Evolutionary conservation across 2,797 vertebrate genomes (phyloP).

Genomic region (Aplochiton taeniatus): DNA sequence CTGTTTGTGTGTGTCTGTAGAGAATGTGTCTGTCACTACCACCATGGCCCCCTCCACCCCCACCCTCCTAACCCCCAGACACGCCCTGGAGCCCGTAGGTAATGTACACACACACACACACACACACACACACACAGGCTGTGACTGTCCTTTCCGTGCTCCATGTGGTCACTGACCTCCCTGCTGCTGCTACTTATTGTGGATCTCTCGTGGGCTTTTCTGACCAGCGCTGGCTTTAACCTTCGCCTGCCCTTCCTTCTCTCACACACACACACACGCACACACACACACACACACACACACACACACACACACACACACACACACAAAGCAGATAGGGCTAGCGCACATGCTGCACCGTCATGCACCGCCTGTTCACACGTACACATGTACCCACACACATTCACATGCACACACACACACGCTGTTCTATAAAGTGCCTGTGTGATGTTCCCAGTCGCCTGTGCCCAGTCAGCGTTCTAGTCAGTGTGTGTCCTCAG

Average conservation of each 20-base stretch:
- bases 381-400: no score
- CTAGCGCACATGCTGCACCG: no score
- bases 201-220: no score
- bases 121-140: conserved; percentile 12
- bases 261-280: conserved; percentile 32
- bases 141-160: neutral
- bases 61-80: conserved; percentile 50
- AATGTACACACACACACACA: conserved; percentile 49
- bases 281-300: conserved; percentile 32
- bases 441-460: conserved; percentile 42
- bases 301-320: conserved; percentile 6
- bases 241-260: conserved; percentile 50
- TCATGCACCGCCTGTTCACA: no score
- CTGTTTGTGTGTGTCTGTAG: conserved; percentile 67
- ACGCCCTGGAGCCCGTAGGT: conserved; percentile 60
- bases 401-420: no score
- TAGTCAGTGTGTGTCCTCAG: conserved; percentile 14
- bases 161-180: no score
- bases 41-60: conserved; percentile 56
- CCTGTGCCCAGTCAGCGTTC: conserved; percentile 55
- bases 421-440: conserved; percentile 42
- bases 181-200: no score
- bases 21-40: conserved; percentile 70
- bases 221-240: conserved; percentile 20
- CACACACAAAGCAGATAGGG: no score